Conservation (phyloP, 2,797 vertebrate species). For the Etheostoma nigrum region DNA sequence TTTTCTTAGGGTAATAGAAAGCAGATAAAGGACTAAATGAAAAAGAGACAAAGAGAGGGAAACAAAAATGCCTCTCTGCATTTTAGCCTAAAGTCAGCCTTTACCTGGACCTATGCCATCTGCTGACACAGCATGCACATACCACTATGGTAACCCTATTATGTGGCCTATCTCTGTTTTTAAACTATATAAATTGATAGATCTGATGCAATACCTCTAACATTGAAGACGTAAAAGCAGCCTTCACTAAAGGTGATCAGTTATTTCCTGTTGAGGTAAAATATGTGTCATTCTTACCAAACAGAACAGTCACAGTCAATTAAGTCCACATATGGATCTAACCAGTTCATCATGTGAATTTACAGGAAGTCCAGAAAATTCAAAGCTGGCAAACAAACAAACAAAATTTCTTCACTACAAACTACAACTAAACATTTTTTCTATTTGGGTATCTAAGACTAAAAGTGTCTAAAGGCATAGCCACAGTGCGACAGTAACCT, state of each 20-base stretch:
- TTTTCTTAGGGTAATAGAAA: conserved; percentile 15
- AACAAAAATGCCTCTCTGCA: conserved; percentile 20
- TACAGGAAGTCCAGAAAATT: conserved; percentile 3
- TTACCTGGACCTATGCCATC: conserved; percentile 31
- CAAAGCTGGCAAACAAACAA: background rate
- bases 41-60: conserved; percentile 21
- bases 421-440: background rate
- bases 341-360: background rate
- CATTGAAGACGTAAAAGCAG: background rate
- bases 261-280: background rate
- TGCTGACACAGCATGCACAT: conserved; percentile 48
- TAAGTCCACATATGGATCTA: background rate
- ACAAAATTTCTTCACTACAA: background rate
- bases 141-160: conserved; percentile 10
- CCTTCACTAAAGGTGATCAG: background rate
- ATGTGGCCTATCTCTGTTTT: conserved; percentile 13
- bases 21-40: conserved; percentile 7
- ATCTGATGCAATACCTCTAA: background rate
- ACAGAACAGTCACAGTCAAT: background rate
- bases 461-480: background rate
- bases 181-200: conserved; percentile 6
- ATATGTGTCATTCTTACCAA: background rate
- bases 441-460: background rate
- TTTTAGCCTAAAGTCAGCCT: conserved; percentile 27
- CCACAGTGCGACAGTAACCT: conserved; percentile 16